Conservation (phyloP, 2,113 vertebrate genomes). For the Grantiella picta region DNA sequence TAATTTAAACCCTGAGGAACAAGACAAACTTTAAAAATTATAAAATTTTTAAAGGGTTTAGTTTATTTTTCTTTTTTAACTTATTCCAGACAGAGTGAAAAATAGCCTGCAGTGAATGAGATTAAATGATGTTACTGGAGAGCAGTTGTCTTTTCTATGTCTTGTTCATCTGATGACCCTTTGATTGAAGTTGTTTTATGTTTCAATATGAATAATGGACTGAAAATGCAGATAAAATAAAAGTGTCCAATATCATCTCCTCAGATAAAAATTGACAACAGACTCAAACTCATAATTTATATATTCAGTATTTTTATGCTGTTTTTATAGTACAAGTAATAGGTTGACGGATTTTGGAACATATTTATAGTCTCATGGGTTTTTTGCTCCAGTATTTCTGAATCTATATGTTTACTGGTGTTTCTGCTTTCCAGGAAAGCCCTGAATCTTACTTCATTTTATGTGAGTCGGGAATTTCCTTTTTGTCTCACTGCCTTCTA, state of each 20-base stretch:
- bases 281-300: not conserved
- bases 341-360: not conserved
- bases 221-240: conserved; percentile 2
- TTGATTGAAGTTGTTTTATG: not conserved
- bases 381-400: not conserved
- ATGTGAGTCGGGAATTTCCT: not conserved
- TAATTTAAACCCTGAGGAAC: not conserved
- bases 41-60: not conserved
- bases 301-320: not conserved
- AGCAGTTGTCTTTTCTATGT: not conserved
- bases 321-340: not conserved
- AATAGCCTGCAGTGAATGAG: not conserved
- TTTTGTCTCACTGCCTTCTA: not conserved
- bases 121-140: not conserved
- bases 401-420: not conserved
- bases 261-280: not conserved
- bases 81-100: not conserved
- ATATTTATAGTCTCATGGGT: not conserved
- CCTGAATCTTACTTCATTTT: not conserved
- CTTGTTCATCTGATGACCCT: not conserved
- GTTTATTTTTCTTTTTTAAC: not conserved
- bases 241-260: not conserved
- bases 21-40: not conserved
- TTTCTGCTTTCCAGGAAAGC: not conserved
- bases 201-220: not conserved